A percentile compares a stretch with the other conserved stretches of the same genome.
These are phyloP conservation scores for Polymixis flavicincta DNA, from an alignment of 2,888 invertebrate genomes.

Conservation along the genomic window DNA sequence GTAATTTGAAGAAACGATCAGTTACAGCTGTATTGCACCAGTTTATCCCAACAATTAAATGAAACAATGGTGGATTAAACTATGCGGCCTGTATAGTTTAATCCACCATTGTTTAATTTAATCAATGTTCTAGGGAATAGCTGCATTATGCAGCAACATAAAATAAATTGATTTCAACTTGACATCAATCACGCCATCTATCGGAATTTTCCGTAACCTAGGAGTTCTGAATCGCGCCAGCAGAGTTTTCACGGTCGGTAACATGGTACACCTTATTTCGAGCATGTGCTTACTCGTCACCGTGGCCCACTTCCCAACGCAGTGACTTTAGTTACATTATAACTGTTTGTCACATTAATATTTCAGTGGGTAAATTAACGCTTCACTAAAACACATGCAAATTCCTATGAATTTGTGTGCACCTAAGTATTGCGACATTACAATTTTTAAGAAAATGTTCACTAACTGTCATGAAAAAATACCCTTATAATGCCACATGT, in stretches of 20 bases:
- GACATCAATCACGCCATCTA: constrained; percentile 52
- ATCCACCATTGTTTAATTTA: too few species aligned
- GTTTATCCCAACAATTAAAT: neutral
- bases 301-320: constrained; percentile 80
- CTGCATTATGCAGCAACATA: too few species aligned
- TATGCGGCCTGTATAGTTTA: too few species aligned
- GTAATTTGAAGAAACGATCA: neutral
- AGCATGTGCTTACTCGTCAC: fast-evolving
- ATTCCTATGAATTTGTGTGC: constrained; percentile 80
- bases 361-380: constrained; percentile 78
- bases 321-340: constrained; percentile 72
- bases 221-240: constrained; percentile 26
- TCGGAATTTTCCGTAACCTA: neutral
- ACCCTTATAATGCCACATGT: fast-evolving
- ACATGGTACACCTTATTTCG: constrained; percentile 38
- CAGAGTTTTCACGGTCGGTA: constrained; percentile 22
- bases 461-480: neutral
- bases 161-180: constrained; percentile 21
- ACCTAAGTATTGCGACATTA: constrained; percentile 81
- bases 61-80: neutral
- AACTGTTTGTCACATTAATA: constrained; percentile 70
- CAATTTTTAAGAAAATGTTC: constrained; percentile 25
- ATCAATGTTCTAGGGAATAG: too few species aligned
- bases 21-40: neutral
- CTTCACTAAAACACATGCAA: constrained; percentile 85